Evolutionary conservation across 1,140 invertebrate genomes (phyloP).

Genomic region (Tachypleus tridentatus): DNA sequence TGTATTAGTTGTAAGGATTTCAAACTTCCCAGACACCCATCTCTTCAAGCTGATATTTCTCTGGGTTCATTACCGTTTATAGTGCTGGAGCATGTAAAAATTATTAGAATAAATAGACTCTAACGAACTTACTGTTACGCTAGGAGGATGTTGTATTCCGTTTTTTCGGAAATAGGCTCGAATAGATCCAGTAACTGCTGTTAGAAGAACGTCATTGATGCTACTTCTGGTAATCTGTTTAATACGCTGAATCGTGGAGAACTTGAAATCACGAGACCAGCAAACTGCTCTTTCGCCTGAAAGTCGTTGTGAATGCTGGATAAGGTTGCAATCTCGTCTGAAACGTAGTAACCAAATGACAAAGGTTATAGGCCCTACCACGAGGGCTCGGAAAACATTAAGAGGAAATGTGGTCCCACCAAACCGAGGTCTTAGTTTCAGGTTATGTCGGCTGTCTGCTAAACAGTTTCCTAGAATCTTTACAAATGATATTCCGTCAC

Average conservation of each 20-base stretch:
- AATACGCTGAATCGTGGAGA: slow-evolving; percentile 33
- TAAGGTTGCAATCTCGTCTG: slow-evolving; percentile 29
- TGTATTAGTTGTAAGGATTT: too few species aligned
- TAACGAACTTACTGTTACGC: slow-evolving; percentile 35
- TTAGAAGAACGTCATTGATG: slow-evolving; percentile 43
- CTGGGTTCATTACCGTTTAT: too few species aligned
- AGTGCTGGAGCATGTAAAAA: too few species aligned
- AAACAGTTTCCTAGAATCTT: slow-evolving; percentile 39
- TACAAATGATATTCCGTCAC: slow-evolving; percentile 41
- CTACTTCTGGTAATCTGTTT: slow-evolving; percentile 42
- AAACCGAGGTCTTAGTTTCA: slow-evolving; percentile 33
- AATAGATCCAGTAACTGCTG: slow-evolving; percentile 40
- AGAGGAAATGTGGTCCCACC: slow-evolving; percentile 35
- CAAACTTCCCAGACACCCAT: too few species aligned
- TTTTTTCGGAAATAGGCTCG: slow-evolving; percentile 37
- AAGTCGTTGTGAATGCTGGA: slow-evolving; percentile 26
- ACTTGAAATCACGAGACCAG: slow-evolving; percentile 38
- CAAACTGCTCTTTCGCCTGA: slow-evolving; percentile 32
- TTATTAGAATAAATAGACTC: too few species aligned
- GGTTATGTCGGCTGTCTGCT: slow-evolving; percentile 33
- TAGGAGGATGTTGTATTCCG: slow-evolving; percentile 37
- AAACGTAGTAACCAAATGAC: slow-evolving; percentile 37
- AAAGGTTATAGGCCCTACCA: slow-evolving; percentile 42
- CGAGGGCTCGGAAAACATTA: slow-evolving; percentile 37
- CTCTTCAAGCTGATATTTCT: too few species aligned